phyloP scores from a whole-genome alignment of 2,113 vertebrate genomes.

The Cepphus grylle region DNA sequence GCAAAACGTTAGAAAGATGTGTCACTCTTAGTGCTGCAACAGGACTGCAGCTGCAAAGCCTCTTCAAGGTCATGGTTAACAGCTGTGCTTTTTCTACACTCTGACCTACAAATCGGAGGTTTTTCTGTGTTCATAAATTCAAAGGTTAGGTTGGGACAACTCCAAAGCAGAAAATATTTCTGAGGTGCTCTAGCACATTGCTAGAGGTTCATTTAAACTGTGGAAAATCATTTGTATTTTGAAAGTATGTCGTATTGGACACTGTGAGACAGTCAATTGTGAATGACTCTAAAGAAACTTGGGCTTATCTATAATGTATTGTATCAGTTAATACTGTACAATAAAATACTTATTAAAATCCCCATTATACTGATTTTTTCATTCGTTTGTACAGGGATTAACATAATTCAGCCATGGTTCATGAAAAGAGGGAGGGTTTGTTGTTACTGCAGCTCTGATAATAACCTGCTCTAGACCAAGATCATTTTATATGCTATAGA shows the following conservation, averaged over 20 bases:
- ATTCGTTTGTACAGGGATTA: not conserved
- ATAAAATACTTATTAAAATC: not conserved
- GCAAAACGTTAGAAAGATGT: not conserved
- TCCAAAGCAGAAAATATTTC: not conserved
- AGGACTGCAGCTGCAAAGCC: not conserved
- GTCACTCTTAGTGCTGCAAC: not conserved
- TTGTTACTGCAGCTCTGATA: not conserved
- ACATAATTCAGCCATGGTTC: not conserved
- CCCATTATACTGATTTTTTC: not conserved
- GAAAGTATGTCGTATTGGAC: not conserved
- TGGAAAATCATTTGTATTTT: not conserved
- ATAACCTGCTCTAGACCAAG: not conserved
- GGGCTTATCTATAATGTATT: not conserved
- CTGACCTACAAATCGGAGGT: not conserved
- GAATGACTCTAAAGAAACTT: not conserved
- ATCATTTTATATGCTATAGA: not conserved
- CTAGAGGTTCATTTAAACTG: not conserved
- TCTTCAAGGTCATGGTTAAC: not conserved
- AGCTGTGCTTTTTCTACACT: not conserved
- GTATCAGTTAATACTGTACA: not conserved
- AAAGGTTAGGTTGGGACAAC: not conserved
- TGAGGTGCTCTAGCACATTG: not conserved
- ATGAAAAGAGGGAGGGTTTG: not conserved
- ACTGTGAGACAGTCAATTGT: not conserved
- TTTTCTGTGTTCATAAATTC: not conserved